Evolutionary conservation across 2,888 invertebrate genomes (phyloP), one percentile per base, ranked within the genome.

Genomic region (Apantesis nais): DNA sequence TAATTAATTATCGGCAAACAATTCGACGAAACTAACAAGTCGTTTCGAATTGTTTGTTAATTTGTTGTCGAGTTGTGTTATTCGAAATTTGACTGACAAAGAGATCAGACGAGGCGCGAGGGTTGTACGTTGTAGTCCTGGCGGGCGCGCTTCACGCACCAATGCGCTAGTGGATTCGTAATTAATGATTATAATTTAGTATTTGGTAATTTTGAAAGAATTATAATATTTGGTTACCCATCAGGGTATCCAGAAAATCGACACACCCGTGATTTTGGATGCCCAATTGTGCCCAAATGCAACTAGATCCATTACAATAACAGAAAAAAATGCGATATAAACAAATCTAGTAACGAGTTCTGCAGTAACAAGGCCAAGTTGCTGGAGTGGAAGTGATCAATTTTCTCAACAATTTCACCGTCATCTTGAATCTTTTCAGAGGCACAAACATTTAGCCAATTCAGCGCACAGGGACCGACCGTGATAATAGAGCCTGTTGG

Each of bases 361-460:
- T 80, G 82, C 83, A 91, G 89, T 88, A 89, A 90, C 87, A 88
- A 88, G 87, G 84, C 85, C 83, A 81, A 86, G 83, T 90, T 87
- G 86, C 88, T 92, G 86, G 85, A 90, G 90, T 91, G 92, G 90
- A 93, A 94, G 89, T 91, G 91, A 94, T 94, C 93, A 93, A 93
- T 93, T 93, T 93, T 94, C 93, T 92, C 90, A 91, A 93, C 93
- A 93, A 93, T 94, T 93, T 94, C 92, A 90, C 90, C 90, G 92
- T 93, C 93, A 92, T 94, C 92, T 92, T 88, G 88, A 92, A 92
- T 92, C 92, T 94, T 94, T 93, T 93, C 90, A 90, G 88, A 85
- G 87, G 89, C 90, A 93, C 93, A 94, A 93, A 93, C 92, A 93
- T 94, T 94, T 92, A 93, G 93, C 92, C 93, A 93, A 93, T 94